Conservation (phyloP, 2,113 vertebrate genomes). For the Monarcha castaneiventris region DNA sequence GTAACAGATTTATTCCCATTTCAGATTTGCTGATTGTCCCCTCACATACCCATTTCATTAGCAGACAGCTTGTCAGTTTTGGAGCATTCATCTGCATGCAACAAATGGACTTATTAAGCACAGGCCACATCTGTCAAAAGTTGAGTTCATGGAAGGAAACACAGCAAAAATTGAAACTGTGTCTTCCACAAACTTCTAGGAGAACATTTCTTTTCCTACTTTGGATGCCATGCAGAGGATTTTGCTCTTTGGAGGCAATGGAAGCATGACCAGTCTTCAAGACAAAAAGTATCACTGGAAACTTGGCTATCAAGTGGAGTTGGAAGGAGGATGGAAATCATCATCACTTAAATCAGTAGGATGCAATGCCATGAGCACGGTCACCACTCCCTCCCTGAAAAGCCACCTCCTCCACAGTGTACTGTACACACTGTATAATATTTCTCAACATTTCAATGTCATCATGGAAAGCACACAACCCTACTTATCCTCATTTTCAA, state of each 20-base stretch:
- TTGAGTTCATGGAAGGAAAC: background rate
- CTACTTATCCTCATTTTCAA: background rate
- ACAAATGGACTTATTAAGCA: background rate
- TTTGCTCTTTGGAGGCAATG: background rate
- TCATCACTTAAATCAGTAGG: background rate
- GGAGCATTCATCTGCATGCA: background rate
- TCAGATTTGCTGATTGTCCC: background rate
- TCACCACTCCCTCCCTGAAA: background rate
- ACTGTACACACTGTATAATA: fast-evolving
- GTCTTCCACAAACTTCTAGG: background rate
- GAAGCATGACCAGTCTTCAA: background rate
- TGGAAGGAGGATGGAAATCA: background rate
- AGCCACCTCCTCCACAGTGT: background rate
- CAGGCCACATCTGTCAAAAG: background rate
- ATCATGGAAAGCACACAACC: background rate
- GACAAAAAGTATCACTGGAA: background rate
- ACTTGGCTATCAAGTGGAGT: background rate
- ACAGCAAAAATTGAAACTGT: background rate
- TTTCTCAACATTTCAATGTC: background rate
- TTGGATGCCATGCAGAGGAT: background rate
- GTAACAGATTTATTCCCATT: background rate
- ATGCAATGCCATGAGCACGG: background rate
- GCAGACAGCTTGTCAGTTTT: fast-evolving
- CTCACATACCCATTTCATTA: background rate
- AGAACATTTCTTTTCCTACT: background rate